These are phyloP conservation scores for Pogonocichla stellata DNA, from an alignment of 2,113 vertebrate species.

Conservation along the genomic window DNA sequence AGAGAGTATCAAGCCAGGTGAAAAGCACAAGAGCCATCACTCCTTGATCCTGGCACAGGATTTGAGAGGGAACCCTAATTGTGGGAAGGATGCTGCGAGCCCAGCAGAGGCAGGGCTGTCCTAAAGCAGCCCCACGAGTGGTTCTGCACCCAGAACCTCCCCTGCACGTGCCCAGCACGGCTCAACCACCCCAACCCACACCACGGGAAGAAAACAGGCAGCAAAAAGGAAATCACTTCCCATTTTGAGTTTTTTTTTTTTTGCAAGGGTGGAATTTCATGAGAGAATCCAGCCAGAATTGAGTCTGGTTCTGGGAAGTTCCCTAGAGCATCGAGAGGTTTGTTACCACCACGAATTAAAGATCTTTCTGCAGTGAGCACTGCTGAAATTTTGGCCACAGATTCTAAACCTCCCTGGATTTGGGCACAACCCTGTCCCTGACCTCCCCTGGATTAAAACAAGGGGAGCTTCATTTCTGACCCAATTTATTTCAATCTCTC, in stretches of 20 bases:
- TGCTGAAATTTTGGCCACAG: background rate
- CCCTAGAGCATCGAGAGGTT: background rate
- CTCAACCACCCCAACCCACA: background rate
- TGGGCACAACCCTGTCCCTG: background rate
- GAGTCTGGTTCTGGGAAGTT: background rate
- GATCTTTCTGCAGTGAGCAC: background rate
- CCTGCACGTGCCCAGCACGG: fast-evolving
- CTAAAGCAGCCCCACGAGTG: fast-evolving
- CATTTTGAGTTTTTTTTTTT: background rate
- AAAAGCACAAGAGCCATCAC: background rate
- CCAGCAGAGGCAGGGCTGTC: background rate
- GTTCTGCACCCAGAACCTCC: background rate
- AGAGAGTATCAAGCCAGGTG: background rate
- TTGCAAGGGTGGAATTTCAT: background rate
- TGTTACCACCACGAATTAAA: background rate
- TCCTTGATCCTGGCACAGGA: fast-evolving
- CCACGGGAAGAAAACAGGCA: background rate
- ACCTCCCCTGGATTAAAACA: background rate
- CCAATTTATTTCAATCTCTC: background rate
- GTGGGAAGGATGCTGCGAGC: background rate
- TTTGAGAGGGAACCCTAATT: background rate
- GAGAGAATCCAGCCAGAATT: background rate
- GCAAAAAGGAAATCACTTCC: background rate
- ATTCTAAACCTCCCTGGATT: background rate
- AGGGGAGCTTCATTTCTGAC: background rate